Conservation (phyloP, 1,140 invertebrate genomes). For the Tetramorium alpestre region DNA sequence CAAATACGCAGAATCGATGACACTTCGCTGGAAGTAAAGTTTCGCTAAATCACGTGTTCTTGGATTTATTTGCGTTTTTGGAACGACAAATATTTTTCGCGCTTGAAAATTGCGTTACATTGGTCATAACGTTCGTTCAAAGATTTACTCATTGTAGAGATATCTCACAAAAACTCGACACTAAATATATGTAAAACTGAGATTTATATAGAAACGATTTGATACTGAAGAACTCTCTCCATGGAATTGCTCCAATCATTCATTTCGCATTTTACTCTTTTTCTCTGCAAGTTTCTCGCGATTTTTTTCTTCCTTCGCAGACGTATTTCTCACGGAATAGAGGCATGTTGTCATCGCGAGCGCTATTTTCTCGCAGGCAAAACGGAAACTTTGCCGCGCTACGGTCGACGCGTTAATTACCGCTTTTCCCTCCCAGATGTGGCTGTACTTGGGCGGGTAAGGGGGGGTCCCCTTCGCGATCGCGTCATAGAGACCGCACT, state of each 20-base stretch:
- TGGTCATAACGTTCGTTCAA: not conserved
- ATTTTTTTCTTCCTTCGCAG: not conserved
- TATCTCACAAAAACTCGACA: not conserved
- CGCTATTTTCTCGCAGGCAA: not conserved
- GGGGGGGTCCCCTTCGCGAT: not conserved
- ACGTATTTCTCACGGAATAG: not conserved
- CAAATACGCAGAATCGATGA: constrained; percentile 27
- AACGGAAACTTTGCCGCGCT: constrained; percentile 18
- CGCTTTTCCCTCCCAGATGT: constrained; percentile 16
- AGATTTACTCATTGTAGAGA: not conserved
- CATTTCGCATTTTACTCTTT: not conserved
- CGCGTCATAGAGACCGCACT: constrained; percentile 21
- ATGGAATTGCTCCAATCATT: not conserved
- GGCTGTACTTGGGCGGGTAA: not conserved
- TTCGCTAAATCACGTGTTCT: not conserved
- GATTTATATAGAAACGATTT: not conserved
- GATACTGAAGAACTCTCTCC: not conserved
- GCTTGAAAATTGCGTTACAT: not conserved
- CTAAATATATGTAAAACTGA: not conserved
- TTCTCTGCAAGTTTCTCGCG: not conserved
- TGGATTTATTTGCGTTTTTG: not conserved
- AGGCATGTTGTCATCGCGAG: not conserved
- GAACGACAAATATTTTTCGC: not conserved
- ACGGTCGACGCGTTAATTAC: constrained; percentile 28
- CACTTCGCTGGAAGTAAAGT: constrained; percentile 2